Conservation (phyloP, 2,113 vertebrate genomes). For the Phodopus roborovskii region DNA sequence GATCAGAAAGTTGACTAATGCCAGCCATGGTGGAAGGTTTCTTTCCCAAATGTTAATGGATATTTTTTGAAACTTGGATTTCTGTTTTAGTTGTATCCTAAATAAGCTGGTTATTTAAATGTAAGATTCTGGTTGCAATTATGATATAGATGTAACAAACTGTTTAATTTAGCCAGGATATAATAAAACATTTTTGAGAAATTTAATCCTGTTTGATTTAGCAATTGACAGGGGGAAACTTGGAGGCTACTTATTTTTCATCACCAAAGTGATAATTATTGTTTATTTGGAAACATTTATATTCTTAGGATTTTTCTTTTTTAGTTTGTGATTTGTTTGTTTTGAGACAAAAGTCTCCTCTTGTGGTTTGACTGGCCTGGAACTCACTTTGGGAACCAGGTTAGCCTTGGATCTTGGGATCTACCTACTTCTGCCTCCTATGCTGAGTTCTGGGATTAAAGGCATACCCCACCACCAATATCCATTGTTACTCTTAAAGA, state of each 20-base stretch:
- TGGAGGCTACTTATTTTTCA: not conserved
- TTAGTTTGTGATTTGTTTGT: not conserved
- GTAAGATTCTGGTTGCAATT: constrained; percentile 26
- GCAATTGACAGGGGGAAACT: not conserved
- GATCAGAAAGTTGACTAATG: not conserved
- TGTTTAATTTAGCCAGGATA: constrained; percentile 22
- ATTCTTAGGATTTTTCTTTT: not conserved
- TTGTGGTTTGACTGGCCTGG: not conserved
- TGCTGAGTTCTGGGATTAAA: not conserved
- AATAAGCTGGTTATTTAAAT: constrained; percentile 1
- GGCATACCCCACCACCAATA: not conserved
- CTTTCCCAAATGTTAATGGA: constrained; percentile 25
- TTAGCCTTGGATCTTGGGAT: not conserved
- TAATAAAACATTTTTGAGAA: constrained; percentile 35
- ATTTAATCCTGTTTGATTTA: not conserved
- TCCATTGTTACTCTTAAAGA: not conserved
- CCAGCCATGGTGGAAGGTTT: not conserved
- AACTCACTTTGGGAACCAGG: not conserved
- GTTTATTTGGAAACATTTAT: constrained; percentile 27
- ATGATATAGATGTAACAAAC: constrained; percentile 45
- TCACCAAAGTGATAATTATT: constrained; percentile 55
- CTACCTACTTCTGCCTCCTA: not conserved
- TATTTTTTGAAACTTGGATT: constrained; percentile 41
- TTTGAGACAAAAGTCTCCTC: not conserved
- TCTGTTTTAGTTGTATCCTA: constrained; percentile 35